Evolutionary conservation across 1,140 invertebrate genomes (phyloP).

Genomic region (Bombus superbus): DNA sequence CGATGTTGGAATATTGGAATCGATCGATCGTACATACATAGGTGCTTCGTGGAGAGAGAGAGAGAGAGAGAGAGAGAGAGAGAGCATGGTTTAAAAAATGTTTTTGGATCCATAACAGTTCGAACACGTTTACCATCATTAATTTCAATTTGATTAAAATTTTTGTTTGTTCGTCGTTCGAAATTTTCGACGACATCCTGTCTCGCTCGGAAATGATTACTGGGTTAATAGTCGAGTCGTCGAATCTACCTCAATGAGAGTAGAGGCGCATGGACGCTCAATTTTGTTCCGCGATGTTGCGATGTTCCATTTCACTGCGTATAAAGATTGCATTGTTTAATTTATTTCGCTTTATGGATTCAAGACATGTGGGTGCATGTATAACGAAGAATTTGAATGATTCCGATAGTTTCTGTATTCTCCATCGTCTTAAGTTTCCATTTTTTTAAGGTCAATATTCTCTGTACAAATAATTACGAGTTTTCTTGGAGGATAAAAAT

Average conservation of each 20-base stretch:
- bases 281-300: not conserved
- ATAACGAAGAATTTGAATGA: not conserved
- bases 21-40: slow-evolving; percentile 19
- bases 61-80: not conserved
- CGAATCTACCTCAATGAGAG: not conserved
- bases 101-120: not conserved
- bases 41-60: not conserved
- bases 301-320: not conserved
- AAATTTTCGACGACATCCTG: not conserved
- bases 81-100: slow-evolving; percentile 18
- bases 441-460: not conserved
- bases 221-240: not conserved
- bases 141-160: slow-evolving; percentile 41
- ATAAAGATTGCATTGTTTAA: not conserved
- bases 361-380: no score
- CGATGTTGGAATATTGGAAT: slow-evolving; percentile 25
- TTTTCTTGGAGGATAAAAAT: not conserved
- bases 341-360: not conserved
- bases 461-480: not conserved
- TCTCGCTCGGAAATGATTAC: not conserved
- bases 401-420: not conserved
- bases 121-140: slow-evolving; percentile 22
- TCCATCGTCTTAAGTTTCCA: not conserved
- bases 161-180: slow-evolving; percentile 13
- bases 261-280: not conserved